Percentiles rank a stretch among this genome's conserved stretches.
phyloP scores from a whole-genome alignment of 2,113 vertebrate genomes.

The Chaetodon auriga region DNA sequence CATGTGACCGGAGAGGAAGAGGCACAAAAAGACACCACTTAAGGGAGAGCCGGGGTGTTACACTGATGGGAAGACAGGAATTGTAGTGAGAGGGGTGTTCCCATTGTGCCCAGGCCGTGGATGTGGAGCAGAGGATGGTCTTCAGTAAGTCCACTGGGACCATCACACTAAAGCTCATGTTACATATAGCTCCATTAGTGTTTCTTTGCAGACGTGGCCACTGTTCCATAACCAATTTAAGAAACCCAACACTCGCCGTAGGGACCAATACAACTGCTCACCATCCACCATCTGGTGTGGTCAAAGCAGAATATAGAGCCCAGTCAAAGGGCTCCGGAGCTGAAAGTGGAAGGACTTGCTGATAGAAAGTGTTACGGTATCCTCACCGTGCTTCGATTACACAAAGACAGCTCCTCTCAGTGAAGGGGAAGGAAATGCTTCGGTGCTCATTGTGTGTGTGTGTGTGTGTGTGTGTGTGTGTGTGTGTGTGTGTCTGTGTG shows the following conservation, averaged over 20 bases:
- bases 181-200: slow-evolving; percentile 71
- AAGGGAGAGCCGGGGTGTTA: slow-evolving; percentile 19
- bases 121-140: slow-evolving; percentile 10
- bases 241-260: slow-evolving; percentile 68
- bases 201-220: slow-evolving; percentile 56
- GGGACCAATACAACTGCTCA: slow-evolving; percentile 19
- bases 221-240: slow-evolving; percentile 63
- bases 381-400: slow-evolving; percentile 49
- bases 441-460: slow-evolving; percentile 52
- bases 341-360: slow-evolving; percentile 21
- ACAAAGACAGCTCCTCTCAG: slow-evolving; percentile 53
- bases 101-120: slow-evolving; percentile 22
- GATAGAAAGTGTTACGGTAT: slow-evolving; percentile 33
- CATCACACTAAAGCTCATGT: slow-evolving; percentile 55
- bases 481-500: not conserved
- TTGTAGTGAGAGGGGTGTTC: slow-evolving; percentile 27
- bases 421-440: slow-evolving; percentile 80
- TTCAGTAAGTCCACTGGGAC: slow-evolving; percentile 51
- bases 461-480: slow-evolving; percentile 11
- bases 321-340: slow-evolving; percentile 6
- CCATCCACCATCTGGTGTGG: slow-evolving; percentile 64
- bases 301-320: slow-evolving; percentile 3
- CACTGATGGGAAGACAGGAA: not conserved
- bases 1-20: slow-evolving; percentile 50
- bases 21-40: slow-evolving; percentile 45